Percentiles rank a stretch among this genome's conserved stretches.
Evolutionary conservation across 1,140 invertebrate genomes (phyloP).

Genomic region (Polyergus mexicanus): DNA sequence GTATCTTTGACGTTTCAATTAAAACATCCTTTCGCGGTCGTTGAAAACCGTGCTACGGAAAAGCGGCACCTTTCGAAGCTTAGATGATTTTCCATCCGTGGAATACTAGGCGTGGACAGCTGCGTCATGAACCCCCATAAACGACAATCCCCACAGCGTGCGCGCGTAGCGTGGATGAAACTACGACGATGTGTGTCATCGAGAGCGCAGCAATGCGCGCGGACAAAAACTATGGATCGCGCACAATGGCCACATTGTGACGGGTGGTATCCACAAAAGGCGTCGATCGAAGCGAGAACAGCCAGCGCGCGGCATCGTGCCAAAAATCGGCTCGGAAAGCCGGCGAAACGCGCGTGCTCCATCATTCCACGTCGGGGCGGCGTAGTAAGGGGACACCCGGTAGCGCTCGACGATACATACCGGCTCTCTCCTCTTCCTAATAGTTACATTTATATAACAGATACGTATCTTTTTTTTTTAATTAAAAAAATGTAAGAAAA

Average conservation of each 20-base stretch:
- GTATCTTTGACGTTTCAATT: neutral
- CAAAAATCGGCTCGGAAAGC: slow-evolving; percentile 55
- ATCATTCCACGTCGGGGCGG: slow-evolving; percentile 61
- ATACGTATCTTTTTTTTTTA: slow-evolving; percentile 19
- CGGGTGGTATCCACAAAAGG: slow-evolving; percentile 76
- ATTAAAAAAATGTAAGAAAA: neutral
- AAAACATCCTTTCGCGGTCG: neutral
- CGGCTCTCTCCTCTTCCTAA: slow-evolving; percentile 28
- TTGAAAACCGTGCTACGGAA: neutral
- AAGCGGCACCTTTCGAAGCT: slow-evolving; percentile 25
- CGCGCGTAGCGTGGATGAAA: slow-evolving; percentile 42
- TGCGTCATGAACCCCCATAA: slow-evolving; percentile 63
- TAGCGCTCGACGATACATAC: slow-evolving; percentile 33
- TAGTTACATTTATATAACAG: slow-evolving; percentile 50
- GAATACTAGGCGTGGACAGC: slow-evolving; percentile 73
- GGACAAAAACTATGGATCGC: slow-evolving; percentile 78
- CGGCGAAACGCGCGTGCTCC: slow-evolving; percentile 68
- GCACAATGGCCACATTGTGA: slow-evolving; percentile 82
- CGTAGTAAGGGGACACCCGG: slow-evolving; percentile 53
- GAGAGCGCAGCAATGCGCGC: slow-evolving; percentile 69
- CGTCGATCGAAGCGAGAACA: slow-evolving; percentile 51
- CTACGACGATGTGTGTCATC: slow-evolving; percentile 62
- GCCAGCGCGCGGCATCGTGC: slow-evolving; percentile 42
- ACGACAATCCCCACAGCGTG: slow-evolving; percentile 45
- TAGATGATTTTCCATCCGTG: slow-evolving; percentile 4